Evolutionary conservation across 2,888 invertebrate species (phyloP).

Genomic region (Hipparchia semele): DNA sequence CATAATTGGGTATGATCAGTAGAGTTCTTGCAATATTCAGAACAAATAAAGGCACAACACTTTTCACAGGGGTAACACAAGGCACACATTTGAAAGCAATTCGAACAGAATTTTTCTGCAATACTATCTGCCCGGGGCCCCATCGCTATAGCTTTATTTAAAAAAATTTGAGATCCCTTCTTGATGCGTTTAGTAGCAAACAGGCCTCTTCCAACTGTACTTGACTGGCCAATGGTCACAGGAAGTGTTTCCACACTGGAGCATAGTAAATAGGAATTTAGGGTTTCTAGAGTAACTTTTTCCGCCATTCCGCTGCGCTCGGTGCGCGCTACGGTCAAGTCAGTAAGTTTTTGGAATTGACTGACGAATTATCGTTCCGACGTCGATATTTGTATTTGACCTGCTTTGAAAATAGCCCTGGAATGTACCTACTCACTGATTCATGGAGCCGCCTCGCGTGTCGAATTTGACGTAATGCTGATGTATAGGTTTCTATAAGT

Average conservation of each 20-base stretch:
- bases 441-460: conserved; percentile 59
- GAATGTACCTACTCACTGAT: conserved; percentile 58
- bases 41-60: conserved; percentile 87
- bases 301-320: conserved; percentile 22
- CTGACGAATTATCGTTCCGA: conserved; percentile 44
- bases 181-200: conserved; percentile 39
- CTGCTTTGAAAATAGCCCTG: conserved; percentile 76
- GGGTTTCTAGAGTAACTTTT: conserved; percentile 6
- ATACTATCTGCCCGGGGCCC: conserved; percentile 84
- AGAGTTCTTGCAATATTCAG: conserved; percentile 81
- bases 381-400: conserved; percentile 56
- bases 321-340: conserved; percentile 26
- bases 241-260: no score
- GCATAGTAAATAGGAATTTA: conserved; percentile 8
- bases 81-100: conserved; percentile 81
- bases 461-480: conserved; percentile 64
- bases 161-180: conserved; percentile 86
- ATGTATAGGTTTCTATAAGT: neutral
- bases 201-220: conserved; percentile 85
- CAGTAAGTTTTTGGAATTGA: conserved; percentile 39
- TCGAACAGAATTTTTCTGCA: conserved; percentile 82
- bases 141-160: conserved; percentile 85
- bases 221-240: conserved; percentile 77
- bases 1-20: conserved; percentile 84
- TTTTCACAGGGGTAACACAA: conserved; percentile 76